phyloP scores from a whole-genome alignment of 1,140 invertebrate genomes.

The Platyura marginata region DNA sequence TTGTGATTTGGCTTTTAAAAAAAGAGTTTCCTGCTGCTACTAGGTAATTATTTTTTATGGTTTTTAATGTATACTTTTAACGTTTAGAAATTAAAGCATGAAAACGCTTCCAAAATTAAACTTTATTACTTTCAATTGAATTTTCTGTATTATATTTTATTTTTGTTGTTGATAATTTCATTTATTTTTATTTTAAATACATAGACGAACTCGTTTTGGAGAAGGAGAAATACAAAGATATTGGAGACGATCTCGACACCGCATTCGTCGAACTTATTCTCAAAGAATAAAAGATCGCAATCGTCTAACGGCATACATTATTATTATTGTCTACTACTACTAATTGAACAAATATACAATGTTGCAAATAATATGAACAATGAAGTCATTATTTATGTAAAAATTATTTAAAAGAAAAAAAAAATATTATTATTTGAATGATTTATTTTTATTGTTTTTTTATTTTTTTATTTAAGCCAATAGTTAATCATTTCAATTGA shows the following conservation, averaged over 20 bases:
- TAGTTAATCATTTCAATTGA: not conserved
- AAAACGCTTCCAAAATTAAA: not conserved
- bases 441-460: too few species aligned
- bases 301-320: not conserved
- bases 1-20: too few species aligned
- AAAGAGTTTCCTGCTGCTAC: too few species aligned
- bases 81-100: too few species aligned
- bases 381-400: not conserved
- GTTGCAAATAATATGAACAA: not conserved
- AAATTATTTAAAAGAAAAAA: not conserved
- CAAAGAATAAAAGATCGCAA: slow-evolving; percentile 25
- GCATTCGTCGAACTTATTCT: slow-evolving; percentile 93
- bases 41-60: too few species aligned
- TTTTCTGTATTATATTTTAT: slow-evolving; percentile 11
- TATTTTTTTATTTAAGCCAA: not conserved
- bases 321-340: too few species aligned
- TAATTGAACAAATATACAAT: too few species aligned
- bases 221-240: slow-evolving; percentile 99
- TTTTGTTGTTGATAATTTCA: slow-evolving; percentile 2
- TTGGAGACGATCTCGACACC: slow-evolving; percentile 96
- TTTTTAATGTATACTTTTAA: too few species aligned
- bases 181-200: slow-evolving; percentile 16
- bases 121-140: slow-evolving; percentile 3
- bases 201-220: slow-evolving; percentile 96
- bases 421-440: slow-evolving; percentile 1